Base-by-base conservation (phyloP, 2,797 vertebrate species). In the Hippopotamyrus pictus region DNA sequence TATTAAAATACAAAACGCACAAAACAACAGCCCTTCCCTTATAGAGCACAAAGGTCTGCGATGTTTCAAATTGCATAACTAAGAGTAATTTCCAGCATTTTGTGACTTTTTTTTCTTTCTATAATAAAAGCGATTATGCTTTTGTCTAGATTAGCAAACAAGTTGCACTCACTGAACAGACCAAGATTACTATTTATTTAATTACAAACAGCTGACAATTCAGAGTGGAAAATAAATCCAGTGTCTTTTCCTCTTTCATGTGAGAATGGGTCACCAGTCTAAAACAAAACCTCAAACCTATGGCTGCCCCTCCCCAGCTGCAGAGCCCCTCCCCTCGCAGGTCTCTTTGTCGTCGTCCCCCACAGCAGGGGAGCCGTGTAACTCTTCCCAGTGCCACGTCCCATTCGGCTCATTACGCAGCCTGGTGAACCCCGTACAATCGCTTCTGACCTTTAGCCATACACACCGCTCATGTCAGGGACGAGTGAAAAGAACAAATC, bases 1-100 rank as follows among this genome's bases (percentile, higher is more conserved):
- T 92, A 89, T 1, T 89, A 93, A 92, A 79, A 91, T 84, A 90
- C 91, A 88, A 88, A 90, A 87, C 88, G 95, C 93, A 91, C 94
- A 86, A 86, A 94, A 94, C 93, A 93, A 92, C 89, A 89, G 92
- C 91, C 92, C 92, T 94, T 95, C 93, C 93, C 95, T 94, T 93
- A 94, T 94, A 92, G 82, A 89, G 91, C 91, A 90, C 89, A 88
- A 90, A 90, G 88, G 90, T 87, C 89, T 41, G 85, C 89, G 79
- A 62, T 22, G 59, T 76, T 91, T 90, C 87, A 50, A 83, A 59
- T 3, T 22, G 73, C 33, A 85, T 54, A 84, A 29, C 22, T n/a
- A 59, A 62, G 5, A 29, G 11, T 9, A 19, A 44, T 44, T 51
- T 48, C 22, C 46, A 85, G 48, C 44, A 2, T 50, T 25, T 48